Evolutionary conservation across 2,797 vertebrate species (phyloP).

Genomic region (Parauchenoglanis ngamensis): DNA sequence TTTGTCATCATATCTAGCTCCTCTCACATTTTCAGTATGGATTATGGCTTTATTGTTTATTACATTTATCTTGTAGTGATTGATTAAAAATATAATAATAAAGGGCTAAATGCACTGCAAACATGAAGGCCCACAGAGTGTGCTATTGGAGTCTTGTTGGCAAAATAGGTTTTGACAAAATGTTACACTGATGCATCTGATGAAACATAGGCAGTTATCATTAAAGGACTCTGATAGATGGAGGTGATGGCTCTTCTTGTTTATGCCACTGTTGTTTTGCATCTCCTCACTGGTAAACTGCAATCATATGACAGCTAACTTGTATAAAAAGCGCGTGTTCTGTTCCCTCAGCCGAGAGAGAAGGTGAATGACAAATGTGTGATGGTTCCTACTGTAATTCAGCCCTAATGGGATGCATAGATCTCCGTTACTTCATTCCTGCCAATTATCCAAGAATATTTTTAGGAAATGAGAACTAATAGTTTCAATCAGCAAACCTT

Average conservation of each 20-base stretch:
- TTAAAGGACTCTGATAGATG: background rate
- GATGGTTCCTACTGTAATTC: constrained; percentile 38
- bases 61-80: background rate
- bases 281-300: background rate
- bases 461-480: constrained; percentile 65
- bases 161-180: background rate
- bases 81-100: background rate
- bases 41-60: background rate
- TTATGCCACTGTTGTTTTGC: background rate
- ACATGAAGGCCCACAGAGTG: background rate
- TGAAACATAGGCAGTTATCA: background rate
- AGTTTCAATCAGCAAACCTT: constrained; percentile 49
- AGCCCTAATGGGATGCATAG: constrained; percentile 48
- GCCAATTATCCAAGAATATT: constrained; percentile 56
- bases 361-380: constrained; percentile 51
- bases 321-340: constrained; percentile 10
- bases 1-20: background rate
- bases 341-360: constrained; percentile 13
- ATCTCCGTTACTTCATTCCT: constrained; percentile 49
- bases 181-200: background rate
- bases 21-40: background rate
- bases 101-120: background rate
- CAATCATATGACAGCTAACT: constrained; percentile 39
- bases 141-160: background rate
- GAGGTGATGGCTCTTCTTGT: constrained; percentile 13